Conservation (phyloP, 2,888 invertebrate species). For the Cerastoderma edule region DNA sequence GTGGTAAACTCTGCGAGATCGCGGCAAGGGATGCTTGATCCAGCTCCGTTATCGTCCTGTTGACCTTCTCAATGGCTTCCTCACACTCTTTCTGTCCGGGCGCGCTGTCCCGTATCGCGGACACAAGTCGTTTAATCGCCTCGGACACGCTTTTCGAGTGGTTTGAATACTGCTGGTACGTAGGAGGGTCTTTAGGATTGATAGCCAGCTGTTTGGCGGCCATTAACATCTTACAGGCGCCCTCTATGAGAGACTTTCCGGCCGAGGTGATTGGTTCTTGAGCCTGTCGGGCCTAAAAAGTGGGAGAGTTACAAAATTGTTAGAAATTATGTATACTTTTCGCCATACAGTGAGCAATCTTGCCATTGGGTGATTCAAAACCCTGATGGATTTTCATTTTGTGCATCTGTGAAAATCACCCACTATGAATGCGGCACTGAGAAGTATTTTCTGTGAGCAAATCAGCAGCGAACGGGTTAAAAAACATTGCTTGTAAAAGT, state of each 20-base stretch:
- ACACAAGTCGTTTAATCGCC: slow-evolving; percentile 96
- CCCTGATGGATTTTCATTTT: too few species aligned
- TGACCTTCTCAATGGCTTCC: slow-evolving; percentile 91
- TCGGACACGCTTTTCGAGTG: slow-evolving; percentile 98
- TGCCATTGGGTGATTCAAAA: too few species aligned
- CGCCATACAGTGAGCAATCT: too few species aligned
- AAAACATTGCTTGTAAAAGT: too few species aligned
- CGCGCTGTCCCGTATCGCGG: slow-evolving; percentile 96
- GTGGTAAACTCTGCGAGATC: slow-evolving; percentile 91
- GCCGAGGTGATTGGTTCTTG: slow-evolving; percentile 95
- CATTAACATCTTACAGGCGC: slow-evolving; percentile 95
- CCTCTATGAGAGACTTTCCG: slow-evolving; percentile 91
- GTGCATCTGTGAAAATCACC: too few species aligned
- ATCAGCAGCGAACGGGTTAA: too few species aligned
- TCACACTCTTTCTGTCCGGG: slow-evolving; percentile 98
- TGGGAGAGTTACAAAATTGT: neutral
- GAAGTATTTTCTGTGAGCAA: too few species aligned
- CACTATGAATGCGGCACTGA: too few species aligned
- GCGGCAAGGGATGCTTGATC: slow-evolving; percentile 95
- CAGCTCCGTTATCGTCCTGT: slow-evolving; percentile 90
- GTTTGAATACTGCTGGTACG: slow-evolving; percentile 96
- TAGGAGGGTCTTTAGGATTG: slow-evolving; percentile 94
- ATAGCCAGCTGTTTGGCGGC: slow-evolving; percentile 95
- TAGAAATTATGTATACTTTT: too few species aligned
- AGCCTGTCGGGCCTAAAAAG: slow-evolving; percentile 88